Percentiles rank a stretch among this genome's conserved stretches.
These are phyloP conservation scores for Eristalis intricaria DNA, from an alignment of 2,888 invertebrate genomes.

Conservation along the genomic window DNA sequence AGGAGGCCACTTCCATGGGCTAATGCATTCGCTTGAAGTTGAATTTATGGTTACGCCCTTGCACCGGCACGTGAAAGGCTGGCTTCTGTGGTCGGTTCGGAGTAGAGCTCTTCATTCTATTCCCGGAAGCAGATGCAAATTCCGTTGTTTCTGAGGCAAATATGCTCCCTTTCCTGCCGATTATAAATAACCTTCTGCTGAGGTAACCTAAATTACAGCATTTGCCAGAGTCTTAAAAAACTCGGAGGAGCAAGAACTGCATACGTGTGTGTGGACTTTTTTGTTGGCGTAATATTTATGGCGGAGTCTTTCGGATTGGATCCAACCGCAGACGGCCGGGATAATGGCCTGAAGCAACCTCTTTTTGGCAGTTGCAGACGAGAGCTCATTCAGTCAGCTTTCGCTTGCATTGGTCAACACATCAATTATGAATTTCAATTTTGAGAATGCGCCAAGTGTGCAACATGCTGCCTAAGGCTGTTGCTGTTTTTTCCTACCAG, in stretches of 20 bases:
- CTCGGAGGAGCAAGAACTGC: conserved; percentile 1
- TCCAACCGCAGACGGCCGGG: conserved; percentile 34
- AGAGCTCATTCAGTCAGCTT: not conserved
- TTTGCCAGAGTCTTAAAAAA: conserved; percentile 13
- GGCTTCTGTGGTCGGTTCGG: conserved; percentile 17
- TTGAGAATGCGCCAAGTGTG: conserved; percentile 30
- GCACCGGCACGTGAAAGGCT: conserved; percentile 1
- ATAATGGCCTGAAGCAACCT: not conserved
- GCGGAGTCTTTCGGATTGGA: conserved; percentile 10
- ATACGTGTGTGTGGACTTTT: conserved; percentile 2
- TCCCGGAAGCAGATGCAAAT: conserved; percentile 66
- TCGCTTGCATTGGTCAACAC: conserved; percentile 35
- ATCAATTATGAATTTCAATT: conserved; percentile 70
- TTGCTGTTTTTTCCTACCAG: conserved; percentile 1
- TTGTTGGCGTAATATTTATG: conserved; percentile 60
- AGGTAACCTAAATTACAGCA: conserved; percentile 54
- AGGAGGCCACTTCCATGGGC: conserved; percentile 23
- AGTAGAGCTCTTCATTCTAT: conserved; percentile 26
- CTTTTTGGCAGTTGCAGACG: not conserved
- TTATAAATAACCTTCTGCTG: conserved; percentile 29
- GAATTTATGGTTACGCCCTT: conserved; percentile 55
- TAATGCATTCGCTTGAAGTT: conserved; percentile 46
- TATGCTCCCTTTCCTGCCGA: conserved; percentile 34
- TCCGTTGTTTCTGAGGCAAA: conserved; percentile 52
- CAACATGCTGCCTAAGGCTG: not conserved